Base-by-base conservation (phyloP, 2,888 invertebrate species). In the Erebia epiphron region DNA sequence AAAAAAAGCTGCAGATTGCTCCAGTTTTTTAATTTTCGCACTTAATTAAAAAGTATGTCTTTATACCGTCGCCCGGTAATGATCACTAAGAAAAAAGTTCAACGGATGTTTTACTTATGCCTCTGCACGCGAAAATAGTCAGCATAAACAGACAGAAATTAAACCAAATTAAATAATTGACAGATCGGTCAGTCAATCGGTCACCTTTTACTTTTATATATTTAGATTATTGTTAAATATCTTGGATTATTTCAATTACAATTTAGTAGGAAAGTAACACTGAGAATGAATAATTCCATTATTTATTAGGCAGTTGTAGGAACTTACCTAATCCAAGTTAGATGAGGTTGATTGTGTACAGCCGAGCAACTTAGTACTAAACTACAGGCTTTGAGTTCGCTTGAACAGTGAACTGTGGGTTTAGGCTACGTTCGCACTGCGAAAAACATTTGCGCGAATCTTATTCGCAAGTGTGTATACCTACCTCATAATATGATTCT, bases 291-390 rank as follows among this genome's bases (percentile, higher is more conserved):
- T 56, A 56, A 56, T 21, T 13, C 18, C 56, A 56, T 56, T 56
- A 56, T 56, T 56, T 56, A 56, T 21, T 18, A 56, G 11, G 11
- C 21, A 56, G 56, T 21, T 2, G 21, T 21, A 56, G 56, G 18
- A 21, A 56, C 21, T 56, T 21, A 13, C 18, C 21, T 56, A 56
- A 56, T 13, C 56, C 56, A 56, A 56, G 56, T 56, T 56, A 13
- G 56, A 56, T 56, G 21, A 21, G 56, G 21, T 56, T 21, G 56
- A 11, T 18, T 54, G 54, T 54, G 10, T 54, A 54, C 56, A 21
- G 56, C 10, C 11, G 11, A 11, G 11, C 21, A 56, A 56, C 21
- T 56, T 21, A 11, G 21, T 13, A 5, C 50, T 50, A 52, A 52
- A n/a, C 8, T 16, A 52, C 52, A 54, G 54, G 56, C 18, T 56